phyloP scores from a whole-genome alignment of 2,797 vertebrate genomes.

The Geotrypetes seraphini region DNA sequence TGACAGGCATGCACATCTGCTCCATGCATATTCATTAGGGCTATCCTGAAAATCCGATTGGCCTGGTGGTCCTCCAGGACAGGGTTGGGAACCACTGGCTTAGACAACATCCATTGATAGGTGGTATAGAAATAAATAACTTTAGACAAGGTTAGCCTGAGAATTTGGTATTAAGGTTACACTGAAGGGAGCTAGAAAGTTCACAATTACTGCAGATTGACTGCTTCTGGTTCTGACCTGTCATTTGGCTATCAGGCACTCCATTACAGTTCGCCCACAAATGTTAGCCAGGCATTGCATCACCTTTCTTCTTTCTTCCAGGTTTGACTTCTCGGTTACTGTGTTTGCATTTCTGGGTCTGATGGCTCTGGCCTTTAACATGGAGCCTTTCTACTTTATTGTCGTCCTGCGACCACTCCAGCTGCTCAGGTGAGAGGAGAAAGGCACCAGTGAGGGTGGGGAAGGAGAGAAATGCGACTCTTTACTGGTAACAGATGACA shows the following conservation, averaged over 20 bases:
- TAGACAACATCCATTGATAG: no score
- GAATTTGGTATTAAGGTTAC: not conserved
- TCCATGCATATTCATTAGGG: no score
- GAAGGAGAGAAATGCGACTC: not conserved
- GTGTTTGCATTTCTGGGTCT: slow-evolving; percentile 86
- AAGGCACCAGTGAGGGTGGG: not conserved
- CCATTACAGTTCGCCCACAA: not conserved
- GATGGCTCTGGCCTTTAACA: slow-evolving; percentile 78
- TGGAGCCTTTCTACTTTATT: slow-evolving; percentile 95
- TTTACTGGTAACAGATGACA: no score
- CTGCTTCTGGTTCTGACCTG: no score
- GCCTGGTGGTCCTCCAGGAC: no score
- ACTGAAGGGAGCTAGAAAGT: no score
- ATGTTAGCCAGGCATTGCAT: rapidly evolving
- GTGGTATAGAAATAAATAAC: no score
- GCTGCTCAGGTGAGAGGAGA: slow-evolving; percentile 71
- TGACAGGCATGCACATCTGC: no score
- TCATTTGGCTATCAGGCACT: no score
- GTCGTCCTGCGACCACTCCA: slow-evolving; percentile 87
- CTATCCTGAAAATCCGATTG: no score
- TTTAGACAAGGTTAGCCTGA: no score
- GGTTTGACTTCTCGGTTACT: slow-evolving; percentile 93
- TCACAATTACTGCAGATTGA: not conserved
- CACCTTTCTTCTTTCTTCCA: slow-evolving; percentile 22
- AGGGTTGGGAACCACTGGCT: no score